A percentile compares a stretch with the other conserved stretches of the same genome.
Conservation (phyloP, 1,140 invertebrate species). For the Hycleus cichorii region DNA sequence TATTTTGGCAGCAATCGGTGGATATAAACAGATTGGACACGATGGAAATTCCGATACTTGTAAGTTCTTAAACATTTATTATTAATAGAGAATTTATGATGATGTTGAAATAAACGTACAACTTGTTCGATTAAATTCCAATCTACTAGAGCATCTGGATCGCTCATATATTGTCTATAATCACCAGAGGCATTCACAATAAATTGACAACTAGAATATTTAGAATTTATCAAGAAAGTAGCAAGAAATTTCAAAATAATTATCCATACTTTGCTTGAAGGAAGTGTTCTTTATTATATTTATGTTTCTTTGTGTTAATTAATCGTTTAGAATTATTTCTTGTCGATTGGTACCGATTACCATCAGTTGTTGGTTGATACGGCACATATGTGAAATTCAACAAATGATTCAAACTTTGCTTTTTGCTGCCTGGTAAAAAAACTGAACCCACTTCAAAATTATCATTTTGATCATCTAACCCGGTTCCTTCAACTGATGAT, state of each 20-base stretch:
- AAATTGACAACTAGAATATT: conserved; percentile 82
- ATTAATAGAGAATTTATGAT: too few relatives aligned
- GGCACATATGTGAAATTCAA: conserved; percentile 77
- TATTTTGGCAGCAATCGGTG: conserved; percentile 80
- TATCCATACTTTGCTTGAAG: conserved; percentile 77
- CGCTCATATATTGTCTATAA: conserved; percentile 64
- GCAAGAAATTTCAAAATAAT: conserved; percentile 8
- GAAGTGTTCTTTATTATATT: conserved; percentile 89
- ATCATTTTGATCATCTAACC: conserved; percentile 53
- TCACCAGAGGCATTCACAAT: conserved; percentile 73
- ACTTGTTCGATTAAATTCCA: conserved; percentile 91
- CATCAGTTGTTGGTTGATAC: conserved; percentile 10
- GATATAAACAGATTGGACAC: conserved; percentile 87
- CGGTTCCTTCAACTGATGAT: conserved; percentile 50
- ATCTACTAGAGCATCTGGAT: conserved; percentile 84
- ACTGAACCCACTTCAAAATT: conserved; percentile 70
- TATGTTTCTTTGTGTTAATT: conserved; percentile 49
- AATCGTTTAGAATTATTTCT: conserved; percentile 40
- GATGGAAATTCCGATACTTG: conserved; percentile 60
- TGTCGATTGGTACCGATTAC: conserved; percentile 8
- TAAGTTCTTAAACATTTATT: conserved; percentile 43
- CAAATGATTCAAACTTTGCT: conserved; percentile 87
- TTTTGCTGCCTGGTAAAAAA: conserved; percentile 75
- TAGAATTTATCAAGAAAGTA: conserved; percentile 3
- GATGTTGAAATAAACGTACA: conserved; percentile 50